A percentile compares a stretch with the other conserved stretches of the same genome.
Conservation (phyloP, 2,888 invertebrate genomes). For the Polymixis flavicincta region DNA sequence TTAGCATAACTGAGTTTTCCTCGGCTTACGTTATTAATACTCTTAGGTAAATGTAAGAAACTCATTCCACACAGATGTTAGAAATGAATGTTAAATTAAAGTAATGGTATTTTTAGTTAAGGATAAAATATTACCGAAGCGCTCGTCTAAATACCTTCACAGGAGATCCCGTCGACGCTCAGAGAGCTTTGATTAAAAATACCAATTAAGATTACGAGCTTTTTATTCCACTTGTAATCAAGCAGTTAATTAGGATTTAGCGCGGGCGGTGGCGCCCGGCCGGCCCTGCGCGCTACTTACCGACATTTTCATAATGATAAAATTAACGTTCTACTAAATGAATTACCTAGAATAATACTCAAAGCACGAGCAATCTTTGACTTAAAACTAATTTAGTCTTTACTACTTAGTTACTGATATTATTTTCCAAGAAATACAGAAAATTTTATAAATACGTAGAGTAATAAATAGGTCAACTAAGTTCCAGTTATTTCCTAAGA, state of each 20-base stretch:
- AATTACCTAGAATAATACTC: constrained; percentile 50
- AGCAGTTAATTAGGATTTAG: constrained; percentile 87
- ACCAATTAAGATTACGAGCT: constrained; percentile 87
- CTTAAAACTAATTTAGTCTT: constrained; percentile 7
- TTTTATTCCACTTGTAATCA: constrained; percentile 87
- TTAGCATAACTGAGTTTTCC: constrained; percentile 67
- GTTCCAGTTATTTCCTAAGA: constrained; percentile 57
- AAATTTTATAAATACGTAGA: constrained; percentile 5
- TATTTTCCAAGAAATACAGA: neutral
- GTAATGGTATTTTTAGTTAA: constrained; percentile 58
- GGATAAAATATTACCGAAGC: constrained; percentile 61
- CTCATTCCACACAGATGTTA: constrained; percentile 49
- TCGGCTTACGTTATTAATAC: constrained; percentile 60
- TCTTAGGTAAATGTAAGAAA: constrained; percentile 46
- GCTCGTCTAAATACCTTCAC: constrained; percentile 62
- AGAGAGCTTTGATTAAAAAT: constrained; percentile 85
- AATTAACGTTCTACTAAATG: constrained; percentile 64
- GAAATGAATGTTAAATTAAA: constrained; percentile 43
- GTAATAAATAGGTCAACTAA: constrained; percentile 54
- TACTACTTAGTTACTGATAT: neutral
- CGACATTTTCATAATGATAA: constrained; percentile 69
- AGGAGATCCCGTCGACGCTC: constrained; percentile 65
- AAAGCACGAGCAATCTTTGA: constrained; percentile 28
- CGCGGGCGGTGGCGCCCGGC: constrained; percentile 69
- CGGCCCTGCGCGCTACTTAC: constrained; percentile 65